Conservation (phyloP, 1,140 invertebrate genomes). For the Cheumatopsyche charites region DNA sequence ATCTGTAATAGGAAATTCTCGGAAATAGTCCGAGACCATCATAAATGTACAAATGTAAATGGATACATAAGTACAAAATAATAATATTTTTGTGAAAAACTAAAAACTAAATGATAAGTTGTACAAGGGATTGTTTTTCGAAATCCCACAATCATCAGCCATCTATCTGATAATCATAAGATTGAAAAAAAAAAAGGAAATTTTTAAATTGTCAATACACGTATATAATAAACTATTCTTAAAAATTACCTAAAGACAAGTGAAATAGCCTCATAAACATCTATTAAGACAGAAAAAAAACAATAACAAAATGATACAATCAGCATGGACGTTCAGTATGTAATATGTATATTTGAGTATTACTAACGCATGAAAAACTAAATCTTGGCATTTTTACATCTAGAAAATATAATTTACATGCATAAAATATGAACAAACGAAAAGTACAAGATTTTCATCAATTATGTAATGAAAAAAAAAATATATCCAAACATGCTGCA, state of each 20-base stretch:
- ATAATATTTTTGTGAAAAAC: slow-evolving; percentile 3
- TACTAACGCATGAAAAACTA: no score
- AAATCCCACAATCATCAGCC: not conserved
- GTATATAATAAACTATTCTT: slow-evolving; percentile 28
- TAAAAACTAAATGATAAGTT: not conserved
- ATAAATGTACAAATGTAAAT: not conserved
- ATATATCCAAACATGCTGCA: not conserved
- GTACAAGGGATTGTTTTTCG: slow-evolving; percentile 12
- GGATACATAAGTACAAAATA: slow-evolving; percentile 1
- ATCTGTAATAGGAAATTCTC: slow-evolving; percentile 19
- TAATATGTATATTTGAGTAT: no score
- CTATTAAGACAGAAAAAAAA: slow-evolving; percentile 21
- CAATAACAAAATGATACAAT: slow-evolving; percentile 24
- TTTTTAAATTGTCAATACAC: slow-evolving; percentile 2
- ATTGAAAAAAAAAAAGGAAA: slow-evolving; percentile 2
- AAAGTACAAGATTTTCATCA: not conserved
- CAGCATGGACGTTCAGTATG: no score
- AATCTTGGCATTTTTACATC: no score
- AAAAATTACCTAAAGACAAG: slow-evolving; percentile 18
- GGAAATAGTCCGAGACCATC: slow-evolving; percentile 8
- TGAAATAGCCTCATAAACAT: slow-evolving; percentile 36
- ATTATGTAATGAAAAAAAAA: no score
- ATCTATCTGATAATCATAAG: slow-evolving; percentile 2
- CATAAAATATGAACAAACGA: not conserved
- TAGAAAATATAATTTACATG: not conserved